phyloP scores from a whole-genome alignment of 1,140 invertebrate species.

The Oedothorax gibbosus region DNA sequence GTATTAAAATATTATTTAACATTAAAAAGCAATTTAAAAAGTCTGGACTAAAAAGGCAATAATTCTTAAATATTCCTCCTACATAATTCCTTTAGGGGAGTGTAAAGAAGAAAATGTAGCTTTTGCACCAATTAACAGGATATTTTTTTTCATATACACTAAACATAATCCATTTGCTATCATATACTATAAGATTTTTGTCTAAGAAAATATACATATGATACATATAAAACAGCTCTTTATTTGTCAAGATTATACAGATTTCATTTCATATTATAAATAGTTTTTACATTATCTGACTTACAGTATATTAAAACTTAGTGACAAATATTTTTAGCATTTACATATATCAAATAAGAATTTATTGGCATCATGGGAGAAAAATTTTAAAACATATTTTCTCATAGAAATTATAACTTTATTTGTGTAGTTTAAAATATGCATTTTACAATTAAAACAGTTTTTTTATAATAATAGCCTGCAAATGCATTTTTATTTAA shows the following conservation, averaged over 20 bases:
- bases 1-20: no score
- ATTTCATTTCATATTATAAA: slow-evolving; percentile 24
- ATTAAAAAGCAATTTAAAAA: no score
- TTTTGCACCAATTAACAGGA: no score
- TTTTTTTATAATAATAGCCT: neutral
- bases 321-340: neutral
- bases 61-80: no score
- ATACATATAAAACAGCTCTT: slow-evolving; percentile 17
- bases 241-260: slow-evolving; percentile 28
- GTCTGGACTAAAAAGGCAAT: no score
- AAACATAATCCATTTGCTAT: no score
- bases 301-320: slow-evolving; percentile 19
- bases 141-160: no score
- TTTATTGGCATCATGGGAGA: neutral
- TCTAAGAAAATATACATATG: neutral
- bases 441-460: neutral
- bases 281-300: slow-evolving; percentile 40
- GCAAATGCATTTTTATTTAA: no score
- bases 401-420: neutral
- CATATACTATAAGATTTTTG: neutral
- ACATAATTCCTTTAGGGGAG: no score
- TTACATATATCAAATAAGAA: neutral
- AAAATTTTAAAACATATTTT: neutral
- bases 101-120: no score
- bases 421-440: neutral